Conservation (phyloP, 2,113 vertebrate species). For the Setophaga kirtlandii region DNA sequence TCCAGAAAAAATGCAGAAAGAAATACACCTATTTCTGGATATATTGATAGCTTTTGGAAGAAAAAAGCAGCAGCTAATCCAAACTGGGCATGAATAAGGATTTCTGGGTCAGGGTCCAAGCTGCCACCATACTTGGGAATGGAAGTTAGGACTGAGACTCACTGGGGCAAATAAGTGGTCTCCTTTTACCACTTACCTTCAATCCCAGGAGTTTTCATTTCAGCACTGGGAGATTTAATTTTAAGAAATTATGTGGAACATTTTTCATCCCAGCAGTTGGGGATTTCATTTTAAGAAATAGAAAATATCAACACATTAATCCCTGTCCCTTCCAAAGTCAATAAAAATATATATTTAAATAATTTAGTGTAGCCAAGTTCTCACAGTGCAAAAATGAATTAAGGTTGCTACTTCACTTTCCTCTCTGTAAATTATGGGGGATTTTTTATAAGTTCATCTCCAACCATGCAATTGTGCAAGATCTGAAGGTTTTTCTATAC, state of each 20-base stretch:
- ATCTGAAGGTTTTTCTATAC: background rate
- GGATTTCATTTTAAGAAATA: background rate
- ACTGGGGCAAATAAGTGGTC: background rate
- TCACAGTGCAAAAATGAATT: background rate
- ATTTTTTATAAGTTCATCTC: background rate
- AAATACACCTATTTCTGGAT: background rate
- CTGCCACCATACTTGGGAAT: background rate
- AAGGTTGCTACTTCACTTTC: background rate
- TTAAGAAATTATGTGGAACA: background rate
- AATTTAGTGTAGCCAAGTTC: background rate
- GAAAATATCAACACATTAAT: background rate
- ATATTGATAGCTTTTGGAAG: background rate
- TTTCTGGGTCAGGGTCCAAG: background rate
- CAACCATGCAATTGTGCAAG: background rate
- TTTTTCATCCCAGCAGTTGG: background rate
- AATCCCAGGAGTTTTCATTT: background rate
- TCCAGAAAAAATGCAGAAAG: background rate
- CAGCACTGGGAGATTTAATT: background rate
- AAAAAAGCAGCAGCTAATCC: background rate
- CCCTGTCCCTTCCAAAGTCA: background rate
- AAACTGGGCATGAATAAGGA: background rate
- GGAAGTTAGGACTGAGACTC: background rate
- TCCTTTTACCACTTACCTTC: background rate
- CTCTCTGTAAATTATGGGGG: background rate
- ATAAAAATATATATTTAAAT: background rate